phyloP scores from a whole-genome alignment of 2,797 vertebrate species.

The Sebastes diaconus region DNA sequence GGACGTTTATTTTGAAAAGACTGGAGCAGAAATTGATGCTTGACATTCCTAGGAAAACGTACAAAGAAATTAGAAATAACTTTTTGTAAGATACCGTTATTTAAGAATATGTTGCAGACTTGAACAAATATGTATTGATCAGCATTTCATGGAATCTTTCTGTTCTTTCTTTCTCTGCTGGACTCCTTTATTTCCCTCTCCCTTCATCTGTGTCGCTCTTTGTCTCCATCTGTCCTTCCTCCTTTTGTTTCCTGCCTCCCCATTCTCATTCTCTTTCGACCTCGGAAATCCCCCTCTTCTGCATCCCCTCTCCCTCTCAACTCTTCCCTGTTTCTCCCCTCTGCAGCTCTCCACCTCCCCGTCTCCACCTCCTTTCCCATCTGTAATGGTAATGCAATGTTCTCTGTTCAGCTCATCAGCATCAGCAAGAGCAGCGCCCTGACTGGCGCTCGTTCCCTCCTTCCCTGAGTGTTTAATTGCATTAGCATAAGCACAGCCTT shows the following conservation, averaged over 20 bases:
- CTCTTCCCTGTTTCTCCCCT: neutral
- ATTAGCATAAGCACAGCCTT: slow-evolving; percentile 63
- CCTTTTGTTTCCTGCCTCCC: neutral
- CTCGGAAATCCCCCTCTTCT: neutral
- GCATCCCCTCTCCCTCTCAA: neutral
- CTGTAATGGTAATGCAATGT: slow-evolving; percentile 55
- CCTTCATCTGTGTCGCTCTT: neutral
- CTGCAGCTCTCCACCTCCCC: neutral
- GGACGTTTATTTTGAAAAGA: no score
- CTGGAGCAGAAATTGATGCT: no score
- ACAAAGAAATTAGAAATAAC: no score
- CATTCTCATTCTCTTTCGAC: neutral
- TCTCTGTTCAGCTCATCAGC: slow-evolving; percentile 62
- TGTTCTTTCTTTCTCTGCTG: neutral
- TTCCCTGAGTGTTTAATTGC: slow-evolving; percentile 68
- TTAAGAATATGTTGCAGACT: neutral
- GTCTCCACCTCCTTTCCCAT: neutral
- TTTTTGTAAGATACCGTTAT: no score
- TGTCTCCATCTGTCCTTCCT: neutral
- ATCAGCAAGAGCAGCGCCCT: slow-evolving; percentile 30
- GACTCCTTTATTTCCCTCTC: neutral
- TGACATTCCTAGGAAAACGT: no score
- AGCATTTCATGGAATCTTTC: neutral
- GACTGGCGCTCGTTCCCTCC: slow-evolving; percentile 37
- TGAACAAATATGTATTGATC: neutral